Conservation (phyloP, 2,113 vertebrate species). For the Hassar affinis region DNA sequence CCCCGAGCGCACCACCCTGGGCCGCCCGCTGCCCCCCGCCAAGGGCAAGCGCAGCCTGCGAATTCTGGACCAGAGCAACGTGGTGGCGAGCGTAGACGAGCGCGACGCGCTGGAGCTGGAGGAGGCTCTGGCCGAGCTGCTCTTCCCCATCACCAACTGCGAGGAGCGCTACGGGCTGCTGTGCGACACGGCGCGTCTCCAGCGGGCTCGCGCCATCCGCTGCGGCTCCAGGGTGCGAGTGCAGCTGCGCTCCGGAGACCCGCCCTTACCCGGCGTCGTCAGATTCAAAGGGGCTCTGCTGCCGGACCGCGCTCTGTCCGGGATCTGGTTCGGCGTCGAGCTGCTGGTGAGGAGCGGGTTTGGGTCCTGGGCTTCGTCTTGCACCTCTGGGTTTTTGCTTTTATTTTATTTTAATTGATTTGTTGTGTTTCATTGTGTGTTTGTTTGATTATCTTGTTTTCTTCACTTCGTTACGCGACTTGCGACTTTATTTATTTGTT, state of each 20-base stretch:
- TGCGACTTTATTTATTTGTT: not conserved
- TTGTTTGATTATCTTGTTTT: too few species aligned
- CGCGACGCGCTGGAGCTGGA: constrained; percentile 89
- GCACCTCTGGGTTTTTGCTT: too few species aligned
- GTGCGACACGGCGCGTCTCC: constrained; percentile 80
- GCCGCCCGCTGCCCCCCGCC: constrained; percentile 82
- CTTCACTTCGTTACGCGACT: not conserved
- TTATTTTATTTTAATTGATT: not conserved
- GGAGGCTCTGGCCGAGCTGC: constrained; percentile 88
- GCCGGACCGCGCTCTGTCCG: constrained; percentile 86
- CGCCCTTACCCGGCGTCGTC: constrained; percentile 90
- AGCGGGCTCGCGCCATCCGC: constrained; percentile 85
- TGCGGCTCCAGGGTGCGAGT: constrained; percentile 90
- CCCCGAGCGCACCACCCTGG: constrained; percentile 87
- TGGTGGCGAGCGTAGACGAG: constrained; percentile 87
- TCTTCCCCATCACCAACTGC: constrained; percentile 95
- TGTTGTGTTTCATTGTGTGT: not conserved
- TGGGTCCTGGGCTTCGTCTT: not conserved
- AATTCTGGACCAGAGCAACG: constrained; percentile 90
- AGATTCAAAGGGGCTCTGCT: constrained; percentile 91
- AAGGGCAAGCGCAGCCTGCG: constrained; percentile 94
- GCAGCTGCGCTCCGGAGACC: constrained; percentile 88
- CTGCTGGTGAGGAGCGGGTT: constrained; percentile 82
- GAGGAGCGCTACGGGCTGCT: constrained; percentile 91
- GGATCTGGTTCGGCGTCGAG: constrained; percentile 96